Percentiles rank a stretch among this genome's conserved stretches.
These are phyloP conservation scores for Pelobates cultripes DNA, from an alignment of 2,797 vertebrate species.

Conservation along the genomic window DNA sequence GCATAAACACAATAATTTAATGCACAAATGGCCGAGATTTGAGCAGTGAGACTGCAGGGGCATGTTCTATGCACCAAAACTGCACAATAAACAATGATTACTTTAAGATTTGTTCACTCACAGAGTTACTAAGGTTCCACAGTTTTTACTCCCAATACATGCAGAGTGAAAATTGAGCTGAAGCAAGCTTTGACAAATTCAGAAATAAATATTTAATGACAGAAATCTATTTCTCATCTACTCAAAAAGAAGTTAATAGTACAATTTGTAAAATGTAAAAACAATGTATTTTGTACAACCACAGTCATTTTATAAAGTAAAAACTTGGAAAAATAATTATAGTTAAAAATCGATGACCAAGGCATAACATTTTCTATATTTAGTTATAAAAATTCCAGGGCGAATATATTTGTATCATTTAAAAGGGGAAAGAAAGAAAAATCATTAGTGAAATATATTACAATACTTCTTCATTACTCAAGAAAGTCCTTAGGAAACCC, in stretches of 20 bases:
- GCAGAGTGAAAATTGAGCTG: neutral
- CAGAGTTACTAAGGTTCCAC: neutral
- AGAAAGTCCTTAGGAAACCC: constrained; percentile 4
- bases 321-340: too few relatives aligned
- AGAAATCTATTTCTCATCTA: neutral
- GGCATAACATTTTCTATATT: neutral
- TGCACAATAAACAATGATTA: too few relatives aligned
- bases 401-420: neutral
- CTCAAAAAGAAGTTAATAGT: neutral
- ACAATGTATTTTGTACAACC: neutral
- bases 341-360: neutral
- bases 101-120: neutral
- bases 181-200: neutral
- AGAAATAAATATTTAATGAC: neutral
- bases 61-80: too few relatives aligned
- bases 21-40: too few relatives aligned
- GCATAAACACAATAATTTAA: too few relatives aligned
- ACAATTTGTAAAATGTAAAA: neutral
- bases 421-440: constrained; percentile 6
- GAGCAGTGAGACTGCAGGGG: too few relatives aligned
- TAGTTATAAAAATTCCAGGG: neutral
- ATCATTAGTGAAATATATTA: constrained; percentile 11
- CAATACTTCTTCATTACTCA: constrained; percentile 21
- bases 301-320: neutral
- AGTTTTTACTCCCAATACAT: neutral